phyloP scores from a whole-genome alignment of 2,113 vertebrate genomes.

The Athene noctua region DNA sequence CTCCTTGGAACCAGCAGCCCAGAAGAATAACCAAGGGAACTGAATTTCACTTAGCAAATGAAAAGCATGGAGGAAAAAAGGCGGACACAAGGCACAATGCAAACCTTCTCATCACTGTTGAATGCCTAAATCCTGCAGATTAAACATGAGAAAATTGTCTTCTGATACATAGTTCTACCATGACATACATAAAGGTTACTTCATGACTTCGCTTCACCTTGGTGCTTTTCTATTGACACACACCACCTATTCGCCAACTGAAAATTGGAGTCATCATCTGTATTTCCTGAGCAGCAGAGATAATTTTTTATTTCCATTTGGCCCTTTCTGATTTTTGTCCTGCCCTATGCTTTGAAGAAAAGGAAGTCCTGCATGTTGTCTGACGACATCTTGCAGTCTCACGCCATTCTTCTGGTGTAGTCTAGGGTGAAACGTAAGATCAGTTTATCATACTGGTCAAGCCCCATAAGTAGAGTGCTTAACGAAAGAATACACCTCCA shows the following conservation, averaged over 20 bases:
- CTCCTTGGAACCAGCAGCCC: background rate
- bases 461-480: background rate
- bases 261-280: background rate
- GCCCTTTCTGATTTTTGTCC: background rate
- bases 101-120: background rate
- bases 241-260: rapidly evolving
- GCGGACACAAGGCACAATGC: background rate
- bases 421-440: background rate
- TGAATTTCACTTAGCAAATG: background rate
- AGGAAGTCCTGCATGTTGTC: background rate
- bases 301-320: background rate
- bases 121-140: background rate
- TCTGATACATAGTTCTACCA: background rate
- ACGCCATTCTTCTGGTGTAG: background rate
- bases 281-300: background rate
- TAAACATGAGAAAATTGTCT: background rate
- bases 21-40: background rate
- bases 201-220: background rate
- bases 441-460: background rate
- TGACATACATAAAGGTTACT: background rate
- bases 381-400: background rate
- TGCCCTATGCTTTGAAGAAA: background rate
- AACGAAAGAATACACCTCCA: background rate
- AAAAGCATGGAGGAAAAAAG: rapidly evolving
- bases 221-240: background rate